These are phyloP conservation scores for Parthenolecanium corni DNA, from an alignment of 2,888 invertebrate species.

Conservation along the genomic window DNA sequence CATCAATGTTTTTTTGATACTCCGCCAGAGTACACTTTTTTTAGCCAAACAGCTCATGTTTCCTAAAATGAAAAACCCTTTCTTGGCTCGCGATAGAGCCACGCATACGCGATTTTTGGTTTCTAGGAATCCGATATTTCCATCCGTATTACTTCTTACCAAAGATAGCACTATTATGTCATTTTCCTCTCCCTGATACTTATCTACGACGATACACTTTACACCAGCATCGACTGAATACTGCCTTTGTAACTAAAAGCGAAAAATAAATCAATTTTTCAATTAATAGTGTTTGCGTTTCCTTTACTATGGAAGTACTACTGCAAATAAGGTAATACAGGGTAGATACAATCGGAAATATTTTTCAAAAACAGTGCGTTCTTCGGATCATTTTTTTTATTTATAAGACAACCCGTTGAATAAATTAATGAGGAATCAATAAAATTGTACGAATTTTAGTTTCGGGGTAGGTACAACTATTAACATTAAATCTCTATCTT, in stretches of 20 bases:
- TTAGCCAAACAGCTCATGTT: constrained; percentile 31
- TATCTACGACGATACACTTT: constrained; percentile 21
- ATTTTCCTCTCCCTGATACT: constrained; percentile 30
- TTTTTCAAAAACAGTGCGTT: too few species aligned
- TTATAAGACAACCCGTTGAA: too few species aligned
- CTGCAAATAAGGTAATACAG: background rate
- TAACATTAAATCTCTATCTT: too few species aligned
- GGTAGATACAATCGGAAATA: too few species aligned
- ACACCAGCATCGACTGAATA: constrained; percentile 31
- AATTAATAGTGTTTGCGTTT: background rate
- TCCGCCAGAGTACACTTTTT: constrained; percentile 31
- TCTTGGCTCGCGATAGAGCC: constrained; percentile 29
- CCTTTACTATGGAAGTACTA: background rate
- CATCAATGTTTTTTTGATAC: constrained; percentile 26
- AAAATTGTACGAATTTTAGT: too few species aligned
- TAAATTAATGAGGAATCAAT: too few species aligned
- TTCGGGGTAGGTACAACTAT: too few species aligned
- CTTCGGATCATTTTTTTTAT: too few species aligned
- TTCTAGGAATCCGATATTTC: constrained; percentile 26
- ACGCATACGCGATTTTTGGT: constrained; percentile 29
- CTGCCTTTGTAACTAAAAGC: constrained; percentile 10
- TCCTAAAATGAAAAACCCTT: constrained; percentile 29
- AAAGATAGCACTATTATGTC: constrained; percentile 29
- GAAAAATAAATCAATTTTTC: background rate
- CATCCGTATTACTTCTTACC: constrained; percentile 24